Evolutionary conservation across 2,797 vertebrate genomes (phyloP).

Genomic region (Gadopsis marmoratus): DNA sequence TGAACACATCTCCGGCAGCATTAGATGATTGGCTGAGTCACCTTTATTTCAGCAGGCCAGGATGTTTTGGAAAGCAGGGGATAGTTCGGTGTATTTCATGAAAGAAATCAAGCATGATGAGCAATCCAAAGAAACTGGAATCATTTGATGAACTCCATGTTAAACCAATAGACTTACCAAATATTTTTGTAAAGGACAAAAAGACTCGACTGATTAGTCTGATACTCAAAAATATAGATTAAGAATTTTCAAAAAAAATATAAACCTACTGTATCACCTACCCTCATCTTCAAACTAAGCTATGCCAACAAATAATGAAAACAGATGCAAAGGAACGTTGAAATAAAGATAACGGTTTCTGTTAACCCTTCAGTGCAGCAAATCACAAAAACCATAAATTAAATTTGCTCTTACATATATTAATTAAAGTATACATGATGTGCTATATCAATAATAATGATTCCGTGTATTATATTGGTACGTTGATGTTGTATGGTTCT

Average conservation of each 20-base stretch:
- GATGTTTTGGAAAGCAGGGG: conserved; percentile 47
- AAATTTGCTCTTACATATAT: not conserved
- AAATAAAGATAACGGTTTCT: not conserved
- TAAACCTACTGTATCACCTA: not conserved
- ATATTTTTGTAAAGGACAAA: not conserved
- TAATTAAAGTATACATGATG: not conserved
- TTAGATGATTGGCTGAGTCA: conserved; percentile 81
- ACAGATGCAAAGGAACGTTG: not conserved
- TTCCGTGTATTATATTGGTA: not conserved
- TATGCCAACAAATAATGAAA: not conserved
- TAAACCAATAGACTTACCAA: not conserved
- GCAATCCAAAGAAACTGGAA: conserved; percentile 38
- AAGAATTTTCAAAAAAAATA: not conserved
- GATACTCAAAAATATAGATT: not conserved
- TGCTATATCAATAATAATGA: not conserved
- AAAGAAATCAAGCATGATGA: conserved; percentile 45
- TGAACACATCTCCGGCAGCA: conserved; percentile 70
- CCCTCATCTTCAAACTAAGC: not conserved
- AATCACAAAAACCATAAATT: too few species aligned
- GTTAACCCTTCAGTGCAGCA: too few species aligned
- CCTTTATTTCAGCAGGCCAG: conserved; percentile 60
- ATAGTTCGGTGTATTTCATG: conserved; percentile 30
- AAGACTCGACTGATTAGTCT: not conserved
- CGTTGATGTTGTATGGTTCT: not conserved
- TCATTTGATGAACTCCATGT: not conserved